Evolutionary conservation across 2,113 vertebrate species (phyloP), one percentile per base, ranked within the genome.

Genomic region (Notarius lentiginosus): DNA sequence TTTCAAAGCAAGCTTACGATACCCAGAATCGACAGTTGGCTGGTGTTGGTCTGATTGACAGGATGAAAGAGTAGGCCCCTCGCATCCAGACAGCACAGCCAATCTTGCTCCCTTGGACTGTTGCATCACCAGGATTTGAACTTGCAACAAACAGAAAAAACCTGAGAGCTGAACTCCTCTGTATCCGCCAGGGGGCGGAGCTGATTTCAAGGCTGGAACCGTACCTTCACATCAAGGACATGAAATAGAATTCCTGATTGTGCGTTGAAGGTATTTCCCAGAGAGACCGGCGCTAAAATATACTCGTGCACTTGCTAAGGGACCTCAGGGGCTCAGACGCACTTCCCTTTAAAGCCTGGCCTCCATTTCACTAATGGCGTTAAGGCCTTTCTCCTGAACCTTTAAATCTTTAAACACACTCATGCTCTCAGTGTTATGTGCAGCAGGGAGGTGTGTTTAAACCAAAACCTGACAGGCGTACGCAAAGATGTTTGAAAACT

Each of bases 351-450:
- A 24, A n/a, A 66, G 0, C 12, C 1, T 65, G 61, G 61, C n/a
- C 65, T 66, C 65, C 11, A 11, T 27, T 66, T 66, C n/a, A 27
- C n/a, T n/a, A n/a, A 11, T 30, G n/a, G 24, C 73, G 79, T 89
- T 86, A 88, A 22, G 82, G 83, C 53, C 77, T 86, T 41, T 82
- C 60, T 76, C 80, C 61, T 70, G 58, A 47, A 79, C 58, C 83
- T 84, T 84, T 89, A 85, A 89, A 87, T 82, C 77, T 87, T 89
- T 87, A 87, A 87, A 85, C 76, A 82, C 66, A 76, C 49, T 85
- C 17, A 87, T 82, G 51, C 55, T 87, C 68, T 87, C 76, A 58
- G 56, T 58, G 15, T 58, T 58, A 15, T 58, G 56, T 58, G 56
- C 15, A 55, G 56, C 53, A 24, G 55, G 41, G 27, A 84, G 66